Base-by-base conservation (phyloP, 2,888 invertebrate species). In the Cryptocheilus praepositus region DNA sequence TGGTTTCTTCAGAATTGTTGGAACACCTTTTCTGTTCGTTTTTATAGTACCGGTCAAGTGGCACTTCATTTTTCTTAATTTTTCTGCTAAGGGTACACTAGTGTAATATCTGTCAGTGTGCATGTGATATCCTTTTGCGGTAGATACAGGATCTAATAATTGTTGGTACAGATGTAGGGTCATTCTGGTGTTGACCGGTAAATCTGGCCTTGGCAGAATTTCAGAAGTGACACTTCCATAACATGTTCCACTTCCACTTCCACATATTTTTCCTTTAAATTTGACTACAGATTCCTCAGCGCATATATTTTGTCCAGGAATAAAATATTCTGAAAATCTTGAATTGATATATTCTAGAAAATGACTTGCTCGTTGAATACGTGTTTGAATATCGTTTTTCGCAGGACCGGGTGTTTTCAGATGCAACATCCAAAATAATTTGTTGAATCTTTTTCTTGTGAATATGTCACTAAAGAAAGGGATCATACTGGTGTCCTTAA, bases 181-280 rank as follows among this genome's bases (percentile, higher is more conserved):
- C 54, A 77, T 79, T 70, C 74, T 63, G 16, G n/a, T n/a, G n/a
- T n/a, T n/a, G n/a, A n/a, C n/a, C n/a, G n/a, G 73, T 43, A 80
- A 57, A 52, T 79, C 74, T 16, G 67, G 71, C 53, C 65, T 69
- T 25, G 67, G 36, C 13, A 74, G 53, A 36, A 19, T 51, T 36
- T 74, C 62, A 0, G 72, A 66, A 28, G 70, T 76, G 55, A 71
- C 54, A 45, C 51, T 70, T 52, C 74, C 76, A 64, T 77, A 80
- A 58, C 77, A 77, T 3, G 70, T n/a, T n/a, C n/a, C n/a, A n/a
- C n/a, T n/a, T n/a, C n/a, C n/a, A n/a, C n/a, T n/a, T n/a, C n/a
- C n/a, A 0, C 43, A 0, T 56, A 68, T 61, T 21, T 54, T 51
- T 3, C 61, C 28, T 60, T 52, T 64, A 25, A 60, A 60, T 71